Base-by-base conservation (phyloP, 2,113 vertebrate genomes). In the Panthera leo region DNA sequence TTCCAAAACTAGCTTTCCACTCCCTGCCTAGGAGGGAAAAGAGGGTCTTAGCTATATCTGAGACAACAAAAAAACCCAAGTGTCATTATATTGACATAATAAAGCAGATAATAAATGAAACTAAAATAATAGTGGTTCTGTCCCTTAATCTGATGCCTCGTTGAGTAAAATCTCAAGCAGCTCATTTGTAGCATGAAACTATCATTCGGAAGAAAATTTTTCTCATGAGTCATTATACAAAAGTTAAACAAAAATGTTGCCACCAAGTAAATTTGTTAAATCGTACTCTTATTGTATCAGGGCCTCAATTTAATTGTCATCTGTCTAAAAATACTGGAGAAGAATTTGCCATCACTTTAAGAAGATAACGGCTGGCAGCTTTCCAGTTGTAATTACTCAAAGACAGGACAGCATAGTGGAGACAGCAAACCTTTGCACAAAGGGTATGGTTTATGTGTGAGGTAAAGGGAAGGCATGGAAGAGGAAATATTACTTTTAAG, bases 251-350 rank as follows among this genome's bases (percentile, higher is more conserved):
- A 94, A 93, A 97, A 96, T 87, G 58, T 70, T 78, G 36, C 34
- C 63, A 92, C 27, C 61, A 78, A 96, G 70, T 63, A 80, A 97
- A 91, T 91, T 68, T 95, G 34, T 84, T 93, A 97, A 97, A 87
- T 94, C 87, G 78, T 96, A 34, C 51, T 91, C 71, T 95, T 71
- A 91, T 36, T 89, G 34, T 92, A 78, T 82, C 51, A 94, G 34
- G 42, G 75, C 73, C 63, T 96, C 65, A n/a, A 73, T 84, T 90
- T 96, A 85, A 97, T 94, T 97, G 95, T 96, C 89, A 85, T 85
- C 92, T 95, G 89, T 96, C 86, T 92, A 67, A 97, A 94, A 96
- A 98, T 93, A 97, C 78, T n/a, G 92, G 48, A 65, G 70, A 95
- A 71, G 86, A 98, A 96, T 85, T 90, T 96, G 75, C 79, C 63